A percentile compares a stretch with the other conserved stretches of the same genome.
These are phyloP conservation scores for Rhynchonycteris naso DNA, from an alignment of 2,797 vertebrate genomes.

Conservation along the genomic window DNA sequence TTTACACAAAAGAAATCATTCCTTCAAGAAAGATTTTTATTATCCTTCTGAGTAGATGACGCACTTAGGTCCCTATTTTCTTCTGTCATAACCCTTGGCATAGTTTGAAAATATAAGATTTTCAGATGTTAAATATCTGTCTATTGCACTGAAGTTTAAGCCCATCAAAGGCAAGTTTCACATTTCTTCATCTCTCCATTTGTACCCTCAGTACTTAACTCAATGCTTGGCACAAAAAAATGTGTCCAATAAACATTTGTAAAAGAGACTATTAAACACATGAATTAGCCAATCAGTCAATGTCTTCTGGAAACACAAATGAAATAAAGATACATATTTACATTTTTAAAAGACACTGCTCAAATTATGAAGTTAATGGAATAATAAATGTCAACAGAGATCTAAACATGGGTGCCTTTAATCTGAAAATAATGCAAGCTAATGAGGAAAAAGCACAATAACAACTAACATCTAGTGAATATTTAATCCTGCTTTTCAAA, in stretches of 20 bases:
- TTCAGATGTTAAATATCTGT: neutral
- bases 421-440: conserved; percentile 39
- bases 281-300: conserved; percentile 21
- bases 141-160: neutral
- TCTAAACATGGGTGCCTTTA: conserved; percentile 28
- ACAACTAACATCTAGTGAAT: conserved; percentile 20
- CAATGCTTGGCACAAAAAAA: conserved; percentile 3
- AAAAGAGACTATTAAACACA: conserved; percentile 9
- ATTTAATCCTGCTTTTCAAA: conserved; percentile 52
- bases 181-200: neutral
- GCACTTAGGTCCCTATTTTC: neutral
- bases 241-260: neutral
- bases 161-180: neutral
- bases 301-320: conserved; percentile 11
- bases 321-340: neutral
- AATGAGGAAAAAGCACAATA: neutral
- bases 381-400: conserved; percentile 5
- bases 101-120: neutral
- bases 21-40: neutral
- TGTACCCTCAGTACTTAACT: neutral
- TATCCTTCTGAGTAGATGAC: neutral
- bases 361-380: conserved; percentile 45
- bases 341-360: conserved; percentile 42
- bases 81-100: neutral
- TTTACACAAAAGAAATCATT: neutral